phyloP scores from a whole-genome alignment of 2,797 vertebrate species.

The Allobates femoralis region DNA sequence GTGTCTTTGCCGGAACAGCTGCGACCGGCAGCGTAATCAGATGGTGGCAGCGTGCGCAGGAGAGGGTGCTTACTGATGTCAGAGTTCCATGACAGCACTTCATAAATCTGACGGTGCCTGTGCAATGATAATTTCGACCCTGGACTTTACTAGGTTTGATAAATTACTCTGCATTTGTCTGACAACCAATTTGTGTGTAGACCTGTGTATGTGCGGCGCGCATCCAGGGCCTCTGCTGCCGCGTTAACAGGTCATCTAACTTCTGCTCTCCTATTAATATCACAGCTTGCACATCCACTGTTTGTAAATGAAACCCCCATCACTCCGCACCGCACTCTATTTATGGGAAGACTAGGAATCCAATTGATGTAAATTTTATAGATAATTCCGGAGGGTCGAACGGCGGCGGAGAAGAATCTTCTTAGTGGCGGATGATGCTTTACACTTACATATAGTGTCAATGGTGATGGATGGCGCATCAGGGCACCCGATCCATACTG shows the following conservation, averaged over 20 bases:
- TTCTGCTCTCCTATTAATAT: conserved; percentile 33
- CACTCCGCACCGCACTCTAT: background rate
- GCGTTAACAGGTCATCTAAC: conserved; percentile 39
- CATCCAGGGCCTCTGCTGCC: conserved; percentile 25
- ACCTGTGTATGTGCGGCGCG: conserved; percentile 10
- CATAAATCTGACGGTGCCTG: conserved; percentile 46
- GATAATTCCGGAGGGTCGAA: conserved; percentile 17
- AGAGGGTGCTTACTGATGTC: conserved; percentile 39
- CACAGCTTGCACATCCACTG: conserved; percentile 14
- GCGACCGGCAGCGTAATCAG: conserved; percentile 26
- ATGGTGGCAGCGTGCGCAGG: background rate
- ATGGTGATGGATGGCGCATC: conserved; percentile 34
- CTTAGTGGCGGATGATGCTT: background rate
- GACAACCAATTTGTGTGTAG: conserved; percentile 50
- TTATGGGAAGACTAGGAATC: conserved; percentile 23
- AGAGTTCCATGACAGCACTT: conserved; percentile 45
- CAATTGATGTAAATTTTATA: conserved; percentile 39
- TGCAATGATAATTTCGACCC: conserved; percentile 56
- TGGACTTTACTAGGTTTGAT: conserved; percentile 55
- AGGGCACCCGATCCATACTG: conserved; percentile 2
- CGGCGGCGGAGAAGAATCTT: background rate
- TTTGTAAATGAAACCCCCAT: conserved; percentile 43
- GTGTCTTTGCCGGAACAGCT: background rate
- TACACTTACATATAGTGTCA: conserved; percentile 31
- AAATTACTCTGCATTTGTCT: conserved; percentile 49